Evolutionary conservation across 2,888 invertebrate genomes (phyloP), one percentile per base, ranked within the genome.

Genomic region (Callyntrura sp.): DNA sequence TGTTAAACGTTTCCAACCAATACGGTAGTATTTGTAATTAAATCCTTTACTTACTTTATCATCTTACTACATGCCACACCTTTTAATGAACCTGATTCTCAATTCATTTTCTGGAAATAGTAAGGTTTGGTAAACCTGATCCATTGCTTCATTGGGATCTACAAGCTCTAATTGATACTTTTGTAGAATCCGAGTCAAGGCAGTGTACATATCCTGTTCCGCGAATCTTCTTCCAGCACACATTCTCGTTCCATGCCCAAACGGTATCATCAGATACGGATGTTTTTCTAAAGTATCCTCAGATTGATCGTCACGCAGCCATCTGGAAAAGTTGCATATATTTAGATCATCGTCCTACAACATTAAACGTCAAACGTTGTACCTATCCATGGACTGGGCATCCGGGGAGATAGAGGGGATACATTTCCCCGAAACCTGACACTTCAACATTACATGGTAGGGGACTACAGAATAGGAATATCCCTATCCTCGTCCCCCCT

Each of bases 161-260:
- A 94, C 92, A 90, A 95, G 94, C 76, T 94, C 94, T 25, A 96
- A 93, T 62, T 94, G 93, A 94, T 95, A 95, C 55, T 94, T 94
- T 91, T 94, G 94, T 12, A 95, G 93, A 90, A 95, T 94, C 91
- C 94, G 94, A 0, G 94, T 93, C 20, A 96, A 91, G 9, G 94
- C 92, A 4, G 95, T 95, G 90, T 95, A 94, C 84, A 96, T 94
- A 93, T 95, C 95, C 93, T 95, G 95, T 92, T 96, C 96, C 2
- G 96, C 96, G 94, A 96, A 95, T 90, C 95, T 94, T 85, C 95
- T 94, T 43, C 95, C 96, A 87, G 95, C 95, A 94, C 96, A 96
- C 94, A 95, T 95, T 91, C 96, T 93, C 0, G 95, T 95, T 1
- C 95, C 95, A 92, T 95, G 94, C 5, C 95, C 95, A 94, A 96